Percentiles rank a stretch among this genome's conserved stretches.
These are phyloP conservation scores for Enteromius thamalakanensis DNA, from an alignment of 2,797 vertebrate species.

Conservation along the genomic window DNA sequence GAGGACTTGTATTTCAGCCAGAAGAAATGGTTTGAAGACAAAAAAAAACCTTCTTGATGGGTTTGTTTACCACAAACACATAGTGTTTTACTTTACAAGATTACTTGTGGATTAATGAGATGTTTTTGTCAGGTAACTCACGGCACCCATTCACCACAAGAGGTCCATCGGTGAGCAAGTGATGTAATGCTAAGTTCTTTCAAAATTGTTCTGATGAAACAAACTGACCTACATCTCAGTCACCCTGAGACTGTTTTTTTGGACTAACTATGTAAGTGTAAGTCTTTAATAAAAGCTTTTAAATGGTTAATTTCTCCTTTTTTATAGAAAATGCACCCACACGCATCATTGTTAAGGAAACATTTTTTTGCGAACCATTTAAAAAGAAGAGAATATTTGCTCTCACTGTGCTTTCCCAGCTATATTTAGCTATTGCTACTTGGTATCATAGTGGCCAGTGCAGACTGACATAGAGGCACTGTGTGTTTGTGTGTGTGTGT, in stretches of 20 bases:
- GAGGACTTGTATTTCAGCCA: neutral
- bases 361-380: neutral
- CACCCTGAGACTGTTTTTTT: neutral
- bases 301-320: neutral
- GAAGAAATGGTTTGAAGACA: neutral
- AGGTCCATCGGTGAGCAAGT: neutral
- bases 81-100: neutral
- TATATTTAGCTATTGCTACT: constrained; percentile 47
- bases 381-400: constrained; percentile 6
- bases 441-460: constrained; percentile 38
- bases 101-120: neutral
- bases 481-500: constrained; percentile 17
- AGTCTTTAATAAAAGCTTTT: neutral
- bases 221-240: neutral
- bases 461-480: constrained; percentile 29
- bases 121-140: neutral
- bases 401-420: constrained; percentile 44
- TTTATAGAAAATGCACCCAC: neutral
- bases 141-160: neutral
- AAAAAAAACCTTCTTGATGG: neutral
- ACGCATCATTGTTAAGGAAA: neutral
- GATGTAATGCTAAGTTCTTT: neutral
- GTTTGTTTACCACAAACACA: neutral
- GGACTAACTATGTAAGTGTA: neutral
- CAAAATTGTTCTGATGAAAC: neutral